phyloP scores from a whole-genome alignment of 2,888 invertebrate species.

The Drosophila stalkeri region DNA sequence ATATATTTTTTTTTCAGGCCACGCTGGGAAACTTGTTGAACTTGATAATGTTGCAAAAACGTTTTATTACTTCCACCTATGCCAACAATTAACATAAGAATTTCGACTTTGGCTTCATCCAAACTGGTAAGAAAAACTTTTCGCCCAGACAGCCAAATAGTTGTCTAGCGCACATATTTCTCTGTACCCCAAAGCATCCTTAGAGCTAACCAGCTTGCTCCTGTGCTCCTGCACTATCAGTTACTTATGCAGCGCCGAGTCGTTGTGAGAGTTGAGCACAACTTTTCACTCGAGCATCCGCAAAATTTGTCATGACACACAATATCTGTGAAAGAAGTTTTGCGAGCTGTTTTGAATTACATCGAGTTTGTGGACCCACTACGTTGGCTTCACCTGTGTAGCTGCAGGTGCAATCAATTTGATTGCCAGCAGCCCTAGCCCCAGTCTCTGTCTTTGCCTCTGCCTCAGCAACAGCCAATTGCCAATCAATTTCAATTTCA shows the following conservation, averaged over 20 bases:
- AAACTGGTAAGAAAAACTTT: slow-evolving; percentile 48
- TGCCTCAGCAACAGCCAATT: slow-evolving; percentile 45
- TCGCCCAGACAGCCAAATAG: slow-evolving; percentile 59
- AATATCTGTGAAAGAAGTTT: slow-evolving; percentile 40
- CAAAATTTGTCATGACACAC: slow-evolving; percentile 73
- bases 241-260: slow-evolving; percentile 50
- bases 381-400: slow-evolving; percentile 14
- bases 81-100: slow-evolving; percentile 77
- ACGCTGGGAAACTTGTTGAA: slow-evolving; percentile 47
- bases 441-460: neutral
- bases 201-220: slow-evolving; percentile 1
- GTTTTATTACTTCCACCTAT: slow-evolving; percentile 79
- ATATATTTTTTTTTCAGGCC: neutral
- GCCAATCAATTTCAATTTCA: slow-evolving; percentile 77
- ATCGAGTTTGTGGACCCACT: slow-evolving; percentile 41
- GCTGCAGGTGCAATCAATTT: slow-evolving; percentile 50
- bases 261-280: slow-evolving; percentile 38
- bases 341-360: slow-evolving; percentile 66
- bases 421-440: slow-evolving; percentile 31
- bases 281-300: slow-evolving; percentile 57
- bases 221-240: slow-evolving; percentile 35
- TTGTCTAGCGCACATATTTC: slow-evolving; percentile 47
- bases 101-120: slow-evolving; percentile 42
- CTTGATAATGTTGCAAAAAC: slow-evolving; percentile 72
- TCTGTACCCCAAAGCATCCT: slow-evolving; percentile 36